These are phyloP conservation scores for Synanthedon tipuliformis DNA, from an alignment of 2,888 invertebrate species.

Conservation along the genomic window DNA sequence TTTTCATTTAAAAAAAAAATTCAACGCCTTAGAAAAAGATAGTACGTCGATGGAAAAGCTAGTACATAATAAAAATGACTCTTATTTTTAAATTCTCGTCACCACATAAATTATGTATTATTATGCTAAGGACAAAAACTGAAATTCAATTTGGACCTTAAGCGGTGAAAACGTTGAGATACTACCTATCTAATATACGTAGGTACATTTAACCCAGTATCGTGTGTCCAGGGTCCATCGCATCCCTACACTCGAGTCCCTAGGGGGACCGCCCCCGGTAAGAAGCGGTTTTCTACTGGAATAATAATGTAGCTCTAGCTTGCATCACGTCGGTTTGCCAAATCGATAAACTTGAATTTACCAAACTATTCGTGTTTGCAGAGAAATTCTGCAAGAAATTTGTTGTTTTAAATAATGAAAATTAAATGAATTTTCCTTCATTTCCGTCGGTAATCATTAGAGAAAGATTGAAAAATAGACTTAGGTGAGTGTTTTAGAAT, in stretches of 20 bases:
- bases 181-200: neutral
- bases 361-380: neutral
- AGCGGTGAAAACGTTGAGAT: neutral
- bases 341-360: neutral
- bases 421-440: too few species aligned
- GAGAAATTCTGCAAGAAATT: too few species aligned
- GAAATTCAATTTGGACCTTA: slow-evolving; percentile 5
- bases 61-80: too few species aligned
- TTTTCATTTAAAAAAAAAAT: too few species aligned
- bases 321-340: neutral
- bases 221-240: slow-evolving; percentile 26
- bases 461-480: too few species aligned
- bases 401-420: too few species aligned
- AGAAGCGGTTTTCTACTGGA: slow-evolving; percentile 29
- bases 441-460: too few species aligned
- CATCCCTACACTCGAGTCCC: slow-evolving; percentile 26
- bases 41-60: too few species aligned
- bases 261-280: slow-evolving; percentile 21
- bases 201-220: slow-evolving; percentile 17
- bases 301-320: slow-evolving; percentile 32
- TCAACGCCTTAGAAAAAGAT: too few species aligned
- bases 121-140: neutral
- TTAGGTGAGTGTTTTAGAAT: too few species aligned
- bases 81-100: too few species aligned
- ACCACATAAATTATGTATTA: too few species aligned